Evolutionary conservation across 1,140 invertebrate genomes (phyloP).

Genomic region (Conus betulinus): DNA sequence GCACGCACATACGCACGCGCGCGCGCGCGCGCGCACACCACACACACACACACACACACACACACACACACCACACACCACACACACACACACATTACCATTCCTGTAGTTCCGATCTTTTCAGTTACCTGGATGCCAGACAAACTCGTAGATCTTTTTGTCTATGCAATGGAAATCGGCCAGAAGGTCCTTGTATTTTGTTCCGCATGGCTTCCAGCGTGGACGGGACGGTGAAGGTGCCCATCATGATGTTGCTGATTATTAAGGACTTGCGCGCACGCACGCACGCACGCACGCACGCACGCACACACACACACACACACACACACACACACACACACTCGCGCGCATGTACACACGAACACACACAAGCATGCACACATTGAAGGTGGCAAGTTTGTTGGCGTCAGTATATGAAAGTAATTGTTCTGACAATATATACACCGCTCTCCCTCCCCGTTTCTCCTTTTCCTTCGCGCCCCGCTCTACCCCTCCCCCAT

Average conservation of each 20-base stretch:
- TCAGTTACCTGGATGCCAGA: background rate
- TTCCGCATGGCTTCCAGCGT: background rate
- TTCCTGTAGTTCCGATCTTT: too few relatives aligned
- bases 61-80: background rate
- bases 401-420: too few relatives aligned
- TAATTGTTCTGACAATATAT: too few relatives aligned
- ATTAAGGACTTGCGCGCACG: background rate
- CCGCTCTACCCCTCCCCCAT: too few relatives aligned
- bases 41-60: background rate
- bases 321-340: too few relatives aligned
- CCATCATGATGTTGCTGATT: background rate
- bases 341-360: too few relatives aligned
- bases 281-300: conserved; percentile 1
- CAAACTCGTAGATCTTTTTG: background rate
- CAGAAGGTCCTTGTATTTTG: background rate
- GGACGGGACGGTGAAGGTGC: background rate
- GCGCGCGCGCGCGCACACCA: background rate
- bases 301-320: background rate
- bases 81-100: background rate
- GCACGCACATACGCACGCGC: background rate
- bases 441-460: too few relatives aligned
- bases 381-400: too few relatives aligned
- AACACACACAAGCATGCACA: too few relatives aligned
- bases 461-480: too few relatives aligned
- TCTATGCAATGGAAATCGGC: background rate